phyloP scores from a whole-genome alignment of 1,140 invertebrate species.

The Heliconius hermathena region DNA sequence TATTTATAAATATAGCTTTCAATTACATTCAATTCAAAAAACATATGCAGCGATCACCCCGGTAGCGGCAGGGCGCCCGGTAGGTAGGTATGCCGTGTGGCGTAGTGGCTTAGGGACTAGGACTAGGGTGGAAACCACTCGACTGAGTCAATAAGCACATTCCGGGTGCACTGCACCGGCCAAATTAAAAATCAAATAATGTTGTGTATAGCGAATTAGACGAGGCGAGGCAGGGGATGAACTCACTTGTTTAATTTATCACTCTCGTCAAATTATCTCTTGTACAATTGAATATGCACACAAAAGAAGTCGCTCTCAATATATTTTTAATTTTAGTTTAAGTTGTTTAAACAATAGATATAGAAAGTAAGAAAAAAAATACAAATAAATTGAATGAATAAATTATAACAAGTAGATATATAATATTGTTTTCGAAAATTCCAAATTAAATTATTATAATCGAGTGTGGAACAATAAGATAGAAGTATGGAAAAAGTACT shows the following conservation, averaged over 20 bases:
- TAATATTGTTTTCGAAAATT: no score
- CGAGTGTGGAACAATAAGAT: no score
- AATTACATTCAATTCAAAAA: background rate
- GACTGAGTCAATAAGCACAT: slow-evolving; percentile 64
- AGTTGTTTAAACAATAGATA: background rate
- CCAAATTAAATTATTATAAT: no score
- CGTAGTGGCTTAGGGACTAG: background rate
- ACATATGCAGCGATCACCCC: background rate
- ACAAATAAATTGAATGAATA: background rate
- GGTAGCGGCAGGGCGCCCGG: background rate
- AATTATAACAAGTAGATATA: no score
- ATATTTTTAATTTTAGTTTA: background rate
- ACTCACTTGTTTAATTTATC: slow-evolving; percentile 29
- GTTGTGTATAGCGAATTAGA: slow-evolving; percentile 70
- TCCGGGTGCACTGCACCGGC: slow-evolving; percentile 54
- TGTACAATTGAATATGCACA: background rate
- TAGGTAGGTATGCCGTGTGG: no score
- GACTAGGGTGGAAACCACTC: slow-evolving; percentile 25
- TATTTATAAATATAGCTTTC: background rate
- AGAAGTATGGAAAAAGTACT: no score
- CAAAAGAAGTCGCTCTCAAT: slow-evolving; percentile 11
- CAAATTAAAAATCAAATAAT: slow-evolving; percentile 80
- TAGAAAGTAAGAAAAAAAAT: background rate
- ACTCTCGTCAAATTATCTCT: slow-evolving; percentile 14
- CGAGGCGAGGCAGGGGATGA: slow-evolving; percentile 5